These are phyloP conservation scores for Bubo bubo DNA, from an alignment of 2,113 vertebrate species.

Conservation along the genomic window DNA sequence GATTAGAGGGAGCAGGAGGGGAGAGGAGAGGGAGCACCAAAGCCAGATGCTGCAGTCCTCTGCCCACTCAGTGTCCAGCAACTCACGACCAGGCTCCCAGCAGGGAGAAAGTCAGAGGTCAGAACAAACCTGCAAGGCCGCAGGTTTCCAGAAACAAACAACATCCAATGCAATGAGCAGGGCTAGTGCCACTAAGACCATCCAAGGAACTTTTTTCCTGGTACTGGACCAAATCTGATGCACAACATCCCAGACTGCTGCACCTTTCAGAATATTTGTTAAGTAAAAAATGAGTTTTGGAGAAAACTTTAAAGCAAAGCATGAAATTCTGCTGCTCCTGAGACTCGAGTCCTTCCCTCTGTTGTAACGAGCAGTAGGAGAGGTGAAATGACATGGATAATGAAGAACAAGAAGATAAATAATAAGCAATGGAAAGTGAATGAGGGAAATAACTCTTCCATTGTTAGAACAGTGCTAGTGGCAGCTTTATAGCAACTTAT, in stretches of 20 bases:
- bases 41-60: not conserved
- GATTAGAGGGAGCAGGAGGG: not conserved
- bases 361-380: not conserved
- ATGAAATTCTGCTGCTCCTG: not conserved
- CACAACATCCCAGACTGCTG: not conserved
- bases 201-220: not conserved
- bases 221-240: no score
- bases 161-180: fast-evolving
- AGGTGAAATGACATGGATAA: not conserved
- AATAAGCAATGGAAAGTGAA: not conserved
- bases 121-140: not conserved
- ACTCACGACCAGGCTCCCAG: not conserved
- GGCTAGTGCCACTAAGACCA: not conserved
- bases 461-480: slow-evolving; percentile 13
- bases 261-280: fast-evolving
- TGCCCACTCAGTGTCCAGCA: fast-evolving
- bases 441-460: slow-evolving; percentile 25
- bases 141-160: not conserved
- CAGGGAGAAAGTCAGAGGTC: not conserved
- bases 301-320: not conserved
- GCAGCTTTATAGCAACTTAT: slow-evolving; percentile 26
- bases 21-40: not conserved
- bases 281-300: not conserved
- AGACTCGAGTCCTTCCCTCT: not conserved
- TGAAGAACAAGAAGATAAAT: not conserved